A percentile compares a stretch with the other conserved stretches of the same genome.
phyloP scores from a whole-genome alignment of 1,140 invertebrate species.

The Calephelis nemesis region DNA sequence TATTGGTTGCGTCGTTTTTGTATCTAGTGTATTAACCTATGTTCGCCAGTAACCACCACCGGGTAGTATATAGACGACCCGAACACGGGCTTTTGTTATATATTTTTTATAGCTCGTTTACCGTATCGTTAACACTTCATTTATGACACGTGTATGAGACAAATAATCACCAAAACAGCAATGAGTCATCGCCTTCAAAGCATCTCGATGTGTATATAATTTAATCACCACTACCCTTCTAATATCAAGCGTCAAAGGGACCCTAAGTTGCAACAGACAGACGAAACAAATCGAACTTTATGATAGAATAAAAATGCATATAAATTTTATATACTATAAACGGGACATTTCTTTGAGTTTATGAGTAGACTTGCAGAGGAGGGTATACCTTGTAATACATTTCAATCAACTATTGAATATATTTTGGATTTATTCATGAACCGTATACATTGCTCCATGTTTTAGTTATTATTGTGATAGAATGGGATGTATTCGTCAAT shows the following conservation, averaged over 20 bases:
- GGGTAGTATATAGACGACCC: no score
- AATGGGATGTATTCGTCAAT: slow-evolving; percentile 8
- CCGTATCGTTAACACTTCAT: no score
- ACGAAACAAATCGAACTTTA: slow-evolving; percentile 66
- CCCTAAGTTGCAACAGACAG: slow-evolving; percentile 34
- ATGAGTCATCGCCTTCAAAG: not conserved
- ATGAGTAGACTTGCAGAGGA: slow-evolving; percentile 53
- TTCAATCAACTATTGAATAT: slow-evolving; percentile 10
- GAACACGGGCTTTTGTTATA: no score
- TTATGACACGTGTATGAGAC: not conserved
- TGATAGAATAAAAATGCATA: slow-evolving; percentile 70
- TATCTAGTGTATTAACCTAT: no score
- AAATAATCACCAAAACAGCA: not conserved
- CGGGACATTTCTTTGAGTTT: slow-evolving; percentile 64
- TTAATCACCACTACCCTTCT: slow-evolving; percentile 28
- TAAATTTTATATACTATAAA: slow-evolving; percentile 76
- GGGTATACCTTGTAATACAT: slow-evolving; percentile 30
- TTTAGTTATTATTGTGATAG: not conserved
- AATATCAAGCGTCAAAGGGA: slow-evolving; percentile 13
- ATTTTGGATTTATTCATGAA: slow-evolving; percentile 3
- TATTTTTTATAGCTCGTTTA: no score
- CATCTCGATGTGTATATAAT: slow-evolving; percentile 26
- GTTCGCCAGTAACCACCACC: no score
- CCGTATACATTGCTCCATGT: slow-evolving; percentile 34
- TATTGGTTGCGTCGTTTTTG: no score